phyloP scores from a whole-genome alignment of 2,888 invertebrate genomes.

The Drosophila peninsularis region DNA sequence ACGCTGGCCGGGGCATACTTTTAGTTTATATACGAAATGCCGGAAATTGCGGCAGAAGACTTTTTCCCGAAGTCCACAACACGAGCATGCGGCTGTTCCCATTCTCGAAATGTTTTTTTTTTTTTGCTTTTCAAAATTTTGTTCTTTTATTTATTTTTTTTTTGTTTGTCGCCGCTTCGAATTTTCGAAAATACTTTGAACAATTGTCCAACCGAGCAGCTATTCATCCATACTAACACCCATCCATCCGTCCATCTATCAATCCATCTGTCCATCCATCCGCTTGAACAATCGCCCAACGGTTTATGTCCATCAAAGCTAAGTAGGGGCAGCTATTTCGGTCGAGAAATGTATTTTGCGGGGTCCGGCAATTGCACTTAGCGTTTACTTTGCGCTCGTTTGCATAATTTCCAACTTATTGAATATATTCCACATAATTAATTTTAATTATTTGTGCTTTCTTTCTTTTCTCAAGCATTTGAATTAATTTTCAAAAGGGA shows the following conservation, averaged over 20 bases:
- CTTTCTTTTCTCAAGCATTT: slow-evolving; percentile 42
- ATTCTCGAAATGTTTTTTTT: slow-evolving; percentile 42
- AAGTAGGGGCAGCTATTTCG: slow-evolving; percentile 66
- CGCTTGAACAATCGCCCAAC: slow-evolving; percentile 22
- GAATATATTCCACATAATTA: slow-evolving; percentile 79
- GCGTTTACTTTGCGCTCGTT: slow-evolving; percentile 75
- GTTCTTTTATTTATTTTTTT: slow-evolving; percentile 4
- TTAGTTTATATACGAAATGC: slow-evolving; percentile 75
- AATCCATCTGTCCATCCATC: slow-evolving; percentile 6
- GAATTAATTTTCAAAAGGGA: slow-evolving; percentile 70
- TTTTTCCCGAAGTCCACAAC: slow-evolving; percentile 39
- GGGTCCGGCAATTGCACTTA: slow-evolving; percentile 65
- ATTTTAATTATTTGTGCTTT: slow-evolving; percentile 75
- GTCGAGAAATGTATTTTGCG: slow-evolving; percentile 46
- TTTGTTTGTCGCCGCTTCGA: slow-evolving; percentile 31
- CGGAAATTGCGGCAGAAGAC: slow-evolving; percentile 69
- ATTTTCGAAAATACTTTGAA: slow-evolving; percentile 60
- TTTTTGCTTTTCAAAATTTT: slow-evolving; percentile 11
- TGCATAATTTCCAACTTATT: slow-evolving; percentile 79
- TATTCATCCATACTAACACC: slow-evolving; percentile 11
- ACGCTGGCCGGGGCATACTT: slow-evolving; percentile 49
- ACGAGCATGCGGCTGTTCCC: slow-evolving; percentile 52
- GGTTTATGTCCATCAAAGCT: slow-evolving; percentile 61
- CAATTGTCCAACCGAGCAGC: slow-evolving; percentile 37
- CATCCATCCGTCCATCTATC: slow-evolving; percentile 5